Evolutionary conservation across 2,113 vertebrate genomes (phyloP).

Genomic region (Furnarius figulus): DNA sequence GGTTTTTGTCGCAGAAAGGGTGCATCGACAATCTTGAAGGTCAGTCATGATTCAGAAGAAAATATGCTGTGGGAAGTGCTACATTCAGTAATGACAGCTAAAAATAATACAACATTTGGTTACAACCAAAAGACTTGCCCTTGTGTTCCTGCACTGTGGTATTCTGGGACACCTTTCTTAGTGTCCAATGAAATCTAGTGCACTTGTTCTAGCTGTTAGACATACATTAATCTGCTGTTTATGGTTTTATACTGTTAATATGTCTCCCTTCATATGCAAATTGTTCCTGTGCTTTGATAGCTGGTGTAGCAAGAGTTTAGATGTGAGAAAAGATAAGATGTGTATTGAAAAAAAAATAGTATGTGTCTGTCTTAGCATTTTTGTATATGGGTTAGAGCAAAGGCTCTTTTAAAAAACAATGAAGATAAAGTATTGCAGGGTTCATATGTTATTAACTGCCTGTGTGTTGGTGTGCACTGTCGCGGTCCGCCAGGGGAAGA

Average conservation of each 20-base stretch:
- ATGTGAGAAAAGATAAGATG: background rate
- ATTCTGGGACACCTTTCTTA: background rate
- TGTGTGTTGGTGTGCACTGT: background rate
- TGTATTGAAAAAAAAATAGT: background rate
- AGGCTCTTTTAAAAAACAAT: background rate
- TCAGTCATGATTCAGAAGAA: slow-evolving; percentile 49
- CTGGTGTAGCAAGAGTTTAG: background rate
- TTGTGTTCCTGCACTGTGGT: background rate
- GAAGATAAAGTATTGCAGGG: slow-evolving; percentile 17
- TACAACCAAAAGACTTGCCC: background rate
- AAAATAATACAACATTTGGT: background rate
- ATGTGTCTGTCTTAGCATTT: background rate
- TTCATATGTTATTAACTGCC: slow-evolving; percentile 26
- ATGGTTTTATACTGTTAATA: background rate
- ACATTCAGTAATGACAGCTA: background rate
- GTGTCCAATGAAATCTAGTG: background rate
- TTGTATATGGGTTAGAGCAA: slow-evolving; percentile 31
- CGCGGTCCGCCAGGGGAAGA: too few relatives aligned
- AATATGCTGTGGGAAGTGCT: background rate
- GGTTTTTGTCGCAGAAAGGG: slow-evolving; percentile 50
- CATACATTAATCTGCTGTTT: background rate
- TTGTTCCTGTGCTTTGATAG: background rate
- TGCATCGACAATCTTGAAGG: background rate
- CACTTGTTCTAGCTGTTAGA: background rate
- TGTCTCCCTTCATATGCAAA: background rate